Conservation (phyloP, 2,797 vertebrate species). For the Enteromius thamalakanensis region DNA sequence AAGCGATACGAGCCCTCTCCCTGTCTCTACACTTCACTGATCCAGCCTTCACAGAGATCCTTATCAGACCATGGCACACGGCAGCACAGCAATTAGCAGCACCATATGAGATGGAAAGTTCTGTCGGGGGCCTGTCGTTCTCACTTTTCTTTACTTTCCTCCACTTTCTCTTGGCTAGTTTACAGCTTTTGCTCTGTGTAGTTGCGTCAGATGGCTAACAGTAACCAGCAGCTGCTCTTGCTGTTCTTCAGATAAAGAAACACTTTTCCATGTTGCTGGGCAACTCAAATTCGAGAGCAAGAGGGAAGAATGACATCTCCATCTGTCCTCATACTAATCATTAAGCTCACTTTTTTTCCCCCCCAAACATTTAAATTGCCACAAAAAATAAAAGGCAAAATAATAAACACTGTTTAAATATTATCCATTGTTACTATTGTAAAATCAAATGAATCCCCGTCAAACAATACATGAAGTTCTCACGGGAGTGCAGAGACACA, state of each 20-base stretch:
- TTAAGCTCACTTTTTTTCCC: not conserved
- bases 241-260: not conserved
- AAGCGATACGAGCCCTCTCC: constrained; percentile 51
- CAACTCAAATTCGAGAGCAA: not conserved
- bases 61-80: constrained; percentile 51
- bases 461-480: constrained; percentile 8
- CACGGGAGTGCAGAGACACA: constrained; percentile 55
- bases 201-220: not conserved
- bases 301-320: not conserved
- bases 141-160: constrained; percentile 12
- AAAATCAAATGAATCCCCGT: not conserved
- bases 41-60: constrained; percentile 53
- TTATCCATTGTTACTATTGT: not conserved
- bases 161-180: constrained; percentile 34
- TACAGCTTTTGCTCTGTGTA: constrained; percentile 34
- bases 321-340: constrained; percentile 8
- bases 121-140: constrained; percentile 49
- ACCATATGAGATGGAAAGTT: constrained; percentile 58
- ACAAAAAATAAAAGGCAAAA: not conserved
- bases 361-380: not conserved
- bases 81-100: constrained; percentile 50
- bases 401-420: too few species aligned
- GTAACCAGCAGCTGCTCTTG: too few species aligned
- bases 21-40: constrained; percentile 41
- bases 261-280: not conserved